Base-by-base conservation (phyloP, 1,140 invertebrate species). In the Homalodisca vitripennis region DNA sequence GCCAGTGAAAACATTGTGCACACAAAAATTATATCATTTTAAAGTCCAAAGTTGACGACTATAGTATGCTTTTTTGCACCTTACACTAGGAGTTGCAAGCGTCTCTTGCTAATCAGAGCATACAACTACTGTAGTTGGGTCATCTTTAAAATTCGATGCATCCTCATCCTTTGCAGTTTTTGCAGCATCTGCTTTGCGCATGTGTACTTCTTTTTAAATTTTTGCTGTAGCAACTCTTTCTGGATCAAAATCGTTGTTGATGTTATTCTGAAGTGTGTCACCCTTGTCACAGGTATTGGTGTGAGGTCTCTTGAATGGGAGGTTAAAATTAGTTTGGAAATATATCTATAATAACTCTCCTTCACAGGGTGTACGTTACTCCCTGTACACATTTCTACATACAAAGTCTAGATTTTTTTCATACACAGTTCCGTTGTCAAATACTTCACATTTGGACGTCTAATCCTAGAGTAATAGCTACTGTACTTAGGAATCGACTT, bases 1-100 rank as follows among this genome's bases (percentile, higher is more conserved):
- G 53, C 63, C 34, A 57, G 47, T 71, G 10, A 64, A 68, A 14
- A 74, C 22, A 34, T 69, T 41, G 41, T 73, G 69, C 30, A 74
- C 62, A 62, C 51, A 55, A 31, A 74, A 62, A 26, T 71, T 67
- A 46, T 71, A 73, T n/a, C n/a, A n/a, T n/a, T n/a, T n/a, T n/a
- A n/a, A n/a, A 3, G 69, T 66, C 66, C 69, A 74, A 17, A 73
- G 55, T 53, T 74, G 71, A n/a, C 69, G 24, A 12, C 34, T 46
- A 51, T 73, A 73, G 60, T 66, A 73, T 17, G 53, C 48, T 0
- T 66, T 69, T n/a, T 31, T 32, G 57, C 62, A 65, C 17, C 67
- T 32, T 27, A 69, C 30, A 41, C 27, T 41, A 29, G 70, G 70
- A 20, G 51, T 72, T 62, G 46, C 64, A 31, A 72, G 14, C 17